These are phyloP conservation scores for Hypanus sabinus DNA, from an alignment of 2,113 vertebrate species.

Conservation along the genomic window DNA sequence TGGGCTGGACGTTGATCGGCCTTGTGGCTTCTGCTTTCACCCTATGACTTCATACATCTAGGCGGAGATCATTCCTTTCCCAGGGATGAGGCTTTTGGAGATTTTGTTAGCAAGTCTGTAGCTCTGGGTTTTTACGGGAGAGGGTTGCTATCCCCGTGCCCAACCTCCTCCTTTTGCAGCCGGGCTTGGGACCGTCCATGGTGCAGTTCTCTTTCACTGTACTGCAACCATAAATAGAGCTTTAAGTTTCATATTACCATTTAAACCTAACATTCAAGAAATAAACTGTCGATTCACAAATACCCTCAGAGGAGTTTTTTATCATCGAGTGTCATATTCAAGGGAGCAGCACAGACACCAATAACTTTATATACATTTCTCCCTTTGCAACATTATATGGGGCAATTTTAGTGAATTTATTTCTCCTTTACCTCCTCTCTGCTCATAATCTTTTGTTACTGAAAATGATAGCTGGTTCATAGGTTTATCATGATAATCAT, in stretches of 20 bases:
- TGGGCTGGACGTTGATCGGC: too few relatives aligned
- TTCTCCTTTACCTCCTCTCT: neutral
- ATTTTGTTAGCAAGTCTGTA: too few relatives aligned
- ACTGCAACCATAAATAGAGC: neutral
- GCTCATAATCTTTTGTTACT: neutral
- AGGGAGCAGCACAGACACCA: neutral
- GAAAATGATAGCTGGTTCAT: neutral
- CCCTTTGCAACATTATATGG: neutral
- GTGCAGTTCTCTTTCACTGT: neutral
- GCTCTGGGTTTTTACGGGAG: too few relatives aligned
- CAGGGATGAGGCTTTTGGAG: too few relatives aligned
- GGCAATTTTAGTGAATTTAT: conserved; percentile 1
- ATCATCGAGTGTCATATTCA: neutral
- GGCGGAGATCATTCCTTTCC: too few relatives aligned
- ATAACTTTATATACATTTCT: neutral
- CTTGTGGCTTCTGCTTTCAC: too few relatives aligned
- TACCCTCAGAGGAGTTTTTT: neutral
- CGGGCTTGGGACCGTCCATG: too few relatives aligned
- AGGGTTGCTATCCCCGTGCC: too few relatives aligned
- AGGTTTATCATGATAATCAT: neutral
- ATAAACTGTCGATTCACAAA: neutral
- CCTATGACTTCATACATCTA: too few relatives aligned
- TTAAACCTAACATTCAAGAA: neutral
- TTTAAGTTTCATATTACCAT: neutral
- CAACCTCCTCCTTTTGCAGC: too few relatives aligned